phyloP scores from a whole-genome alignment of 2,888 invertebrate genomes.

The Caenorhabditis imperialis region DNA sequence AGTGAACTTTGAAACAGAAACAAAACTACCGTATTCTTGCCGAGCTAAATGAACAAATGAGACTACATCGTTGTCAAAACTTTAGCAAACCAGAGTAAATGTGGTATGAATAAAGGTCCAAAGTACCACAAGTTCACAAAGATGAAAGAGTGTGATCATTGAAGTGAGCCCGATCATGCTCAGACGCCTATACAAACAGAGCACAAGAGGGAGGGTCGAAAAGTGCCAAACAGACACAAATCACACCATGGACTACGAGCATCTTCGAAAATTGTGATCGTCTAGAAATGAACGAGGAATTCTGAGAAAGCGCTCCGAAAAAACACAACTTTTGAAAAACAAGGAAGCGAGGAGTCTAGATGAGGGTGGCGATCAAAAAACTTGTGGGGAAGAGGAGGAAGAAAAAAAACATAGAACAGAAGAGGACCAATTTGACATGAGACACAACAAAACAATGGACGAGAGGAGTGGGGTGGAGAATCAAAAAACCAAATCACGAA shows the following conservation, averaged over 20 bases:
- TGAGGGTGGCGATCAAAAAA: conserved; percentile 33
- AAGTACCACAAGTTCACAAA: conserved; percentile 38
- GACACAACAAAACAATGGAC: conserved; percentile 15
- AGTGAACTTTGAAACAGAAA: too few species aligned
- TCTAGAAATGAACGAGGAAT: not conserved
- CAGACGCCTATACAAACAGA: not conserved
- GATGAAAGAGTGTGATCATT: not conserved
- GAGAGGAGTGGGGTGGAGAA: not conserved
- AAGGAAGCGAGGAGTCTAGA: conserved; percentile 25
- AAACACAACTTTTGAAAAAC: conserved; percentile 29
- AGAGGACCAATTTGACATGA: not conserved
- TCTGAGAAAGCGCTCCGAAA: not conserved
- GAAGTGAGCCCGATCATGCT: conserved; percentile 5
- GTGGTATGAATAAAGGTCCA: conserved; percentile 29
- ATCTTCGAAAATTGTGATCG: not conserved
- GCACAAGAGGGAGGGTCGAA: not conserved
- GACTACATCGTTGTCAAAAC: too few species aligned
- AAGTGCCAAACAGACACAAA: conserved; percentile 21
- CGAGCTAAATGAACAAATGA: too few species aligned
- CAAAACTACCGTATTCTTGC: too few species aligned
- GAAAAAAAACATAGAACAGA: conserved; percentile 15
- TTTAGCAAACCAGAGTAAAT: too few species aligned
- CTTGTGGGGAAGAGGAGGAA: conserved; percentile 11
- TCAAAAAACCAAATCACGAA: too few species aligned
- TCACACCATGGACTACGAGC: conserved; percentile 2